Evolutionary conservation across 2,113 vertebrate species (phyloP).

Genomic region (Apeltes quadracus): DNA sequence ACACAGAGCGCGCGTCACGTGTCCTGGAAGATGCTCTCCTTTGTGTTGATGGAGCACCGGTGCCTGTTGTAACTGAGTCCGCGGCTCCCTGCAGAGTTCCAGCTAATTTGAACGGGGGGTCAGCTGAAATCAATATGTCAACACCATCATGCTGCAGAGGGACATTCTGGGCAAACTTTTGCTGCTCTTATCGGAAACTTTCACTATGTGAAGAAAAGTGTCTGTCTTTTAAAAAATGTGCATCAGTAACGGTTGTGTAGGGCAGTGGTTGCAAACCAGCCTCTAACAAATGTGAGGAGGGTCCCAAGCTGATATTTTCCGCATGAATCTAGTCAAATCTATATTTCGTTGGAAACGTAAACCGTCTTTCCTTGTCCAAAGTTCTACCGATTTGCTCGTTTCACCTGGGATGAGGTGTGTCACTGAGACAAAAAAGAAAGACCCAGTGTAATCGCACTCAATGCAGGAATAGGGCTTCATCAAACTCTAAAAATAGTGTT

Average conservation of each 20-base stretch:
- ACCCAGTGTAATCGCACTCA: too few relatives aligned
- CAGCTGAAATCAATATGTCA: slow-evolving; percentile 49
- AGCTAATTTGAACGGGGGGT: slow-evolving; percentile 29
- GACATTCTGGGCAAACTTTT: slow-evolving; percentile 7
- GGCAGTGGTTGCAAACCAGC: not conserved
- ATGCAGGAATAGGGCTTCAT: not conserved
- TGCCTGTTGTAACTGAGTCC: slow-evolving; percentile 33
- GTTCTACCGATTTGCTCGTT: too few relatives aligned
- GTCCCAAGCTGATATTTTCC: not conserved
- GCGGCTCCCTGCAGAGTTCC: slow-evolving; percentile 4
- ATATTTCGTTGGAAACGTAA: not conserved
- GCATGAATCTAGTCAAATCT: not conserved
- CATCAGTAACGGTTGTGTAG: not conserved
- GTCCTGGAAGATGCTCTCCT: slow-evolving; percentile 23
- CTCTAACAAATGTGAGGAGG: not conserved
- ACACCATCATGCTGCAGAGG: not conserved
- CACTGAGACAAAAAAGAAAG: not conserved
- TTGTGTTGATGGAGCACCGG: slow-evolving; percentile 46
- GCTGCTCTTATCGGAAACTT: not conserved
- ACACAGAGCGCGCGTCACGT: not conserved
- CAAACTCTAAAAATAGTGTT: not conserved
- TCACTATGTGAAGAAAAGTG: not conserved
- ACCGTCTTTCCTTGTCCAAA: too few relatives aligned
- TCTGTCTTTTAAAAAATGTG: not conserved
- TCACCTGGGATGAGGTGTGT: too few relatives aligned